Base-by-base conservation (phyloP, 2,797 vertebrate species). In the Taeniopygia guttata region DNA sequence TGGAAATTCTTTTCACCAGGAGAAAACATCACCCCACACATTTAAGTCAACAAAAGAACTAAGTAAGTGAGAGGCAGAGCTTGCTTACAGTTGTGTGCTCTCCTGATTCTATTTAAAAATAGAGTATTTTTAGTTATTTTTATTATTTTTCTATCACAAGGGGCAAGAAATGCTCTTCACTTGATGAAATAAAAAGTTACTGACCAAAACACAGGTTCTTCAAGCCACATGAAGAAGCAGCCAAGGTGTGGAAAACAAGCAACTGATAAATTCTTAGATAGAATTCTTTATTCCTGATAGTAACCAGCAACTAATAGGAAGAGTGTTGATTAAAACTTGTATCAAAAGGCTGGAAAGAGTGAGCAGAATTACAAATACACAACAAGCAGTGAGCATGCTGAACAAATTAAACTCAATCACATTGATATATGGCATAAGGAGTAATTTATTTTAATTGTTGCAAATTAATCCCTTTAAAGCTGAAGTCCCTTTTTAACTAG, bases 11-110 rank as follows among this genome's bases (percentile, higher is more conserved):
- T 74, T 77, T 36, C 72, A 85, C 13, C 64, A 75, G 14, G 73
- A 79, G 72, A 83, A 94, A 95, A 83, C 22, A 56, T 21, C 79
- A 82, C 55, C 63, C 55, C 42, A 78, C 20, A 60, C 63, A 93
- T 49, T 92, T 68, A 84, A 93, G 56, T 49, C 48, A 84, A 95
- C 48, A 92, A 58, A 79, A 93, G 56, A 76, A 93, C 40, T 54
- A 43, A 88, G 19, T 32, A 27, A 93, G 52, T 5, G 3, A 46
- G 63, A 89, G 43, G 25, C 54, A 82, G 30, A 63, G 66, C 48
- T 58, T 83, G 54, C 49, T 84, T 77, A 63, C 16, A 27, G 29
- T 21, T 52, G 12, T 30, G 7, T 27, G 21, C 7, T 78, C 49
- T 93, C 62, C n/a, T 45, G 17, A 69, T 32, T 60, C 30, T 30